Conservation (phyloP, 1,140 invertebrate species). For the Drosophila yakuba region DNA sequence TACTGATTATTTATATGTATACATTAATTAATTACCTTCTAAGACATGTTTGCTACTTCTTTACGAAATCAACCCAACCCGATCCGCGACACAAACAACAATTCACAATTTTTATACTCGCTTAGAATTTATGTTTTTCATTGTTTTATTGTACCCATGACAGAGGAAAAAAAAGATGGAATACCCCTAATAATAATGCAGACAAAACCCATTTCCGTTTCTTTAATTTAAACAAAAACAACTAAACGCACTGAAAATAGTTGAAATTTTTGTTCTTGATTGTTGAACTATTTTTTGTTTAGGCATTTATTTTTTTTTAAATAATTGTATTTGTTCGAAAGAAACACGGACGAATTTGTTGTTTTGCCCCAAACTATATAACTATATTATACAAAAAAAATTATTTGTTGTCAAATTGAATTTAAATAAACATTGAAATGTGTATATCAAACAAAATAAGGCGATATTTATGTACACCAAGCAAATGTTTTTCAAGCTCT, state of each 20-base stretch:
- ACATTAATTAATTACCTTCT: slow-evolving; percentile 53
- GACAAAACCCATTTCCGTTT: slow-evolving; percentile 47
- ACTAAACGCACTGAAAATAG: slow-evolving; percentile 64
- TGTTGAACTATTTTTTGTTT: slow-evolving; percentile 60
- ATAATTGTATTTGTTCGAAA: slow-evolving; percentile 37
- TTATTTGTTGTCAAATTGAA: slow-evolving; percentile 63
- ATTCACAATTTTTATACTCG: slow-evolving; percentile 74
- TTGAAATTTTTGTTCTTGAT: slow-evolving; percentile 64
- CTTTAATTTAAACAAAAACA: slow-evolving; percentile 48
- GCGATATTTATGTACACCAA: slow-evolving; percentile 32
- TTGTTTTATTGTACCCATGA: slow-evolving; percentile 54
- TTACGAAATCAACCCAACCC: slow-evolving; percentile 42
- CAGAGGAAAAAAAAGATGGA: slow-evolving; percentile 15
- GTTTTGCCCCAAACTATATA: slow-evolving; percentile 16
- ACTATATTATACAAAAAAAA: slow-evolving; percentile 37
- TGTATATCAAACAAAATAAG: slow-evolving; percentile 28
- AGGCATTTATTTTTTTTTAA: slow-evolving; percentile 63
- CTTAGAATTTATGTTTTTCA: slow-evolving; percentile 70
- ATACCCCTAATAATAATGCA: slow-evolving; percentile 35
- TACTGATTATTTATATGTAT: slow-evolving; percentile 77
- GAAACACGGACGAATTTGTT: slow-evolving; percentile 26
- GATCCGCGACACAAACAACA: slow-evolving; percentile 48
- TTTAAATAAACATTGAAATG: slow-evolving; percentile 17
- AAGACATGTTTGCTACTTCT: slow-evolving; percentile 73
- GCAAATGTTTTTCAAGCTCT: slow-evolving; percentile 1